phyloP scores from a whole-genome alignment of 2,888 invertebrate species.

The Cheilosia scutellata region DNA sequence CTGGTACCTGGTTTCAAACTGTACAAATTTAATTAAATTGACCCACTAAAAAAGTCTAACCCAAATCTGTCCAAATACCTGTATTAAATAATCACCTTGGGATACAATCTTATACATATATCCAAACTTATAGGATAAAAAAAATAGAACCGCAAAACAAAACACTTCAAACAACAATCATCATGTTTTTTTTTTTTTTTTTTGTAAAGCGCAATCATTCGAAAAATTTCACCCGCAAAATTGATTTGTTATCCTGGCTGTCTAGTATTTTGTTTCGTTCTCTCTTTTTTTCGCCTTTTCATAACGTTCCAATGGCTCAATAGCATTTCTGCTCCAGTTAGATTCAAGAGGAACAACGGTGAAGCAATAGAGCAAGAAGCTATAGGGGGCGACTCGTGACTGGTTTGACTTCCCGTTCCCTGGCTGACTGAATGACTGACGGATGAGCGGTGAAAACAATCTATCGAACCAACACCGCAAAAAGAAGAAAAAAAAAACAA shows the following conservation, averaged over 20 bases:
- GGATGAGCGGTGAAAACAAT: constrained; percentile 68
- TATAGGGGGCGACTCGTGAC: constrained; percentile 19
- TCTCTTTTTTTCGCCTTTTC: not conserved
- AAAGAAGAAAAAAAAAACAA: constrained; percentile 11
- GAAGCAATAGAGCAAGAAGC: constrained; percentile 16
- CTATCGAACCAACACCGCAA: constrained; percentile 54
- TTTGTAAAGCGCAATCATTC: constrained; percentile 62
- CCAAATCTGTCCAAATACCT: constrained; percentile 11
- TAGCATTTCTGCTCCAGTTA: constrained; percentile 69
- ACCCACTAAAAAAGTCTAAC: not conserved
- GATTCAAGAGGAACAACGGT: constrained; percentile 52
- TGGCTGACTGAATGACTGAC: constrained; percentile 56
- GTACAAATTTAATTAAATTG: constrained; percentile 46
- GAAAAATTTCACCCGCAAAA: constrained; percentile 68
- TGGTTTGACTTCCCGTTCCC: constrained; percentile 40
- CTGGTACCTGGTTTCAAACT: constrained; percentile 7
- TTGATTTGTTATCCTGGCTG: constrained; percentile 70
- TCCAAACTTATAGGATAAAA: constrained; percentile 1
- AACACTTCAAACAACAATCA: constrained; percentile 73
- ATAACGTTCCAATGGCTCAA: constrained; percentile 63
- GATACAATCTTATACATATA: not conserved
- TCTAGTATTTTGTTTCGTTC: constrained; percentile 41
- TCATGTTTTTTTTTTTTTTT: constrained; percentile 44
- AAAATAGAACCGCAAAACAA: constrained; percentile 46
- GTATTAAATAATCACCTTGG: constrained; percentile 35